A percentile compares a stretch with the other conserved stretches of the same genome.
phyloP scores from a whole-genome alignment of 2,888 invertebrate species.

The Emesis russula region DNA sequence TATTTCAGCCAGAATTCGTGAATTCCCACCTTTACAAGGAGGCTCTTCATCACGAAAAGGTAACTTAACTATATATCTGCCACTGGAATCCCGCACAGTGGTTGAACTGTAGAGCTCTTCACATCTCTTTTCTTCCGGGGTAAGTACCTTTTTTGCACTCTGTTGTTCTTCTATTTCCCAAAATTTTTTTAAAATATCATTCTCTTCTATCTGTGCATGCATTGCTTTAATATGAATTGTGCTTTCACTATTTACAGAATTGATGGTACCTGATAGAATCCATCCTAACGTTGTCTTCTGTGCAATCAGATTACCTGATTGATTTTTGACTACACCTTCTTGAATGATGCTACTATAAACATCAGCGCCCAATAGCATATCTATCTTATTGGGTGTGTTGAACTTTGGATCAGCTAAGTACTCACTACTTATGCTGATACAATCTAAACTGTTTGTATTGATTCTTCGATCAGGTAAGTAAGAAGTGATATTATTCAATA shows the following conservation, averaged over 20 bases:
- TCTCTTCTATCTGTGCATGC: slow-evolving; percentile 39
- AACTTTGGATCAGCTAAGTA: slow-evolving; percentile 64
- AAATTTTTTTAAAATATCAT: slow-evolving; percentile 43
- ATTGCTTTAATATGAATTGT: not conserved
- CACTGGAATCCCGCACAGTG: slow-evolving; percentile 45
- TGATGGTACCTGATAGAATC: slow-evolving; percentile 79
- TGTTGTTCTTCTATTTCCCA: slow-evolving; percentile 54
- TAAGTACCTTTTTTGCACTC: slow-evolving; percentile 11
- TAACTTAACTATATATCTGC: slow-evolving; percentile 57
- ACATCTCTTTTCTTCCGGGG: slow-evolving; percentile 49
- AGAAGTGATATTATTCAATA: not conserved
- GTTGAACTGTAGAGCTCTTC: slow-evolving; percentile 46
- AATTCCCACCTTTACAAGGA: slow-evolving; percentile 31
- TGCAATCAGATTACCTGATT: slow-evolving; percentile 50
- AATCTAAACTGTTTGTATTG: not conserved
- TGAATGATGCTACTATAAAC: slow-evolving; percentile 75
- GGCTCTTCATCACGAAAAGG: slow-evolving; percentile 48
- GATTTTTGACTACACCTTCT: slow-evolving; percentile 71
- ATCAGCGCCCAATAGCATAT: slow-evolving; percentile 83
- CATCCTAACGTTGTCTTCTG: slow-evolving; percentile 84
- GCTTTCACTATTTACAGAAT: not conserved
- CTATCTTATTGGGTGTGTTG: slow-evolving; percentile 72
- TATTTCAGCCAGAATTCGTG: slow-evolving; percentile 42
- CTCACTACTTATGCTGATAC: not conserved
- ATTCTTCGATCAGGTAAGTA: not conserved